These are phyloP conservation scores for Allobates femoralis DNA, from an alignment of 2,797 vertebrate genomes.

Conservation along the genomic window DNA sequence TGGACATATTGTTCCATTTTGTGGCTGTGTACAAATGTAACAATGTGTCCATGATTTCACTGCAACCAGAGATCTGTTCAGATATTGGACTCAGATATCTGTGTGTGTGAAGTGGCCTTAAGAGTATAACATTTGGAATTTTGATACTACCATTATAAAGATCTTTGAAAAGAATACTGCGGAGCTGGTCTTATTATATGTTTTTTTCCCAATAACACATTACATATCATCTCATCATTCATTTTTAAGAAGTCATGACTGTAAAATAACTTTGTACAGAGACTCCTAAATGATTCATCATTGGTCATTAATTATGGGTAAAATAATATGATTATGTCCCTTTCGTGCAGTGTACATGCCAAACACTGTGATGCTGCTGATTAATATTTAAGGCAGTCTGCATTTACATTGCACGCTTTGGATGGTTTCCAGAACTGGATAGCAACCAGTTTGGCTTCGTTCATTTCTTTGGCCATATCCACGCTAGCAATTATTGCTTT, in stretches of 20 bases:
- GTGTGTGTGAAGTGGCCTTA: no score
- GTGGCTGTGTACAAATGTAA: no score
- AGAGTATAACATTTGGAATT: background rate
- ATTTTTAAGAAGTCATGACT: background rate
- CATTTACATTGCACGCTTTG: slow-evolving; percentile 13
- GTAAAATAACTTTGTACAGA: background rate
- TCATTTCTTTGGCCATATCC: slow-evolving; percentile 24
- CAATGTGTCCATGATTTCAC: no score
- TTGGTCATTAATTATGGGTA: slow-evolving; percentile 14
- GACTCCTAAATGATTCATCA: background rate
- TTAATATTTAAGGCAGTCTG: slow-evolving; percentile 41
- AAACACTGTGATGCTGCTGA: background rate
- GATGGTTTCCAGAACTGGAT: slow-evolving; percentile 27
- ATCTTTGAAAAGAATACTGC: background rate
- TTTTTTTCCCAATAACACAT: background rate
- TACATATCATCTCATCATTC: background rate
- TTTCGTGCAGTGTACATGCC: background rate
- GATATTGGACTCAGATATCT: no score
- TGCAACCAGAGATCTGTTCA: no score
- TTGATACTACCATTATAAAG: background rate
- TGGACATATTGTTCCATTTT: no score
- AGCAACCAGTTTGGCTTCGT: slow-evolving; percentile 39
- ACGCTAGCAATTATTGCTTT: slow-evolving; percentile 16
- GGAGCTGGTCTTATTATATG: background rate
- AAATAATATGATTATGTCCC: background rate